Conservation (phyloP, 2,797 vertebrate species). For the Tympanoctomys barrerae region DNA sequence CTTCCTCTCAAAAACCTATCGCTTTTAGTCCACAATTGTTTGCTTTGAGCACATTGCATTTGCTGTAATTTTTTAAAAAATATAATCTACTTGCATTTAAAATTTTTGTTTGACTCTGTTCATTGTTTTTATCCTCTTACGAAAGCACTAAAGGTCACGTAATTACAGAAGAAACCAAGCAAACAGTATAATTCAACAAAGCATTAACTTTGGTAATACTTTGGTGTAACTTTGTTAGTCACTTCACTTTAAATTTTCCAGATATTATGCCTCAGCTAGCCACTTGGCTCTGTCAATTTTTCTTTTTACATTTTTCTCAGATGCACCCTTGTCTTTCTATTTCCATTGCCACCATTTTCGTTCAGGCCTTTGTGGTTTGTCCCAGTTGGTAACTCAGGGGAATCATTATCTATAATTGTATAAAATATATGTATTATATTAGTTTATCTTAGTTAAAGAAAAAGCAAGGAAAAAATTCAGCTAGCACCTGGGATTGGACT, state of each 20-base stretch:
- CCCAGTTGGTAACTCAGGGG: background rate
- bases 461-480: background rate
- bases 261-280: background rate
- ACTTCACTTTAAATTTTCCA: background rate
- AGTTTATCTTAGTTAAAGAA: constrained; percentile 22
- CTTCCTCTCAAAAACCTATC: background rate
- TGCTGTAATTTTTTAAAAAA: background rate
- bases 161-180: constrained; percentile 36
- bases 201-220: background rate
- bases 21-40: background rate
- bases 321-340: background rate
- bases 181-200: background rate
- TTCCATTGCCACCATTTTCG: background rate
- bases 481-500: background rate
- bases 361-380: background rate
- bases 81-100: background rate
- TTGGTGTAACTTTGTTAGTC: background rate
- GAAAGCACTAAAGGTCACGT: background rate
- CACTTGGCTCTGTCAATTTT: background rate
- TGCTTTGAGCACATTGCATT: background rate
- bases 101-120: constrained; percentile 2
- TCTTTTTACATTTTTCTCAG: background rate
- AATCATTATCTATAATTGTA: constrained; percentile 26
- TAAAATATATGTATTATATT: constrained; percentile 26
- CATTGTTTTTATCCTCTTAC: background rate